Percentiles rank a stretch among this genome's conserved stretches.
phyloP scores from a whole-genome alignment of 2,797 vertebrate species.

The Oryzias dopingdopingensis region DNA sequence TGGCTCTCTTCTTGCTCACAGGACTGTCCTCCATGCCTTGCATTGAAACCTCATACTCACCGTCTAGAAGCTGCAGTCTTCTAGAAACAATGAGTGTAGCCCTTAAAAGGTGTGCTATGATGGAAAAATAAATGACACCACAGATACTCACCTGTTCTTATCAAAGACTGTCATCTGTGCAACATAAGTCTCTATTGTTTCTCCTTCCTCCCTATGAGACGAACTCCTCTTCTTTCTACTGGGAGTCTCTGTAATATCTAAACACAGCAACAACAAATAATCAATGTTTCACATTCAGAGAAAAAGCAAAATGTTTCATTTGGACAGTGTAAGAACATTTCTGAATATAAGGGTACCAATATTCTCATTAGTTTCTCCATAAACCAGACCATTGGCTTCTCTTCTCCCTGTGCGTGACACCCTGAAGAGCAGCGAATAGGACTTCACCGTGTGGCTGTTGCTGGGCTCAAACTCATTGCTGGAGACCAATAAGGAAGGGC shows the following conservation, averaged over 20 bases:
- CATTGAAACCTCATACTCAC: constrained; percentile 99
- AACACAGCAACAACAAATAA: background rate
- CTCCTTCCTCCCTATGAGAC: constrained; percentile 89
- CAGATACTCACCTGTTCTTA: constrained; percentile 87
- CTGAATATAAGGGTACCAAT: constrained; percentile 78
- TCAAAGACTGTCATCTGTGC: constrained; percentile 99
- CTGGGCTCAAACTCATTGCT: constrained; percentile 99
- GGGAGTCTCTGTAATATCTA: constrained; percentile 87
- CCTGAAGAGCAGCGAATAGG: constrained; percentile 96
- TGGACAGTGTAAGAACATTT: background rate
- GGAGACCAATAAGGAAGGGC: constrained; percentile 94
- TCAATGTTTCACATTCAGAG: too few species aligned
- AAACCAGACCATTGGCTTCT: constrained; percentile 87
- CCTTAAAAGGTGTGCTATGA: background rate
- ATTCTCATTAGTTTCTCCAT: constrained; percentile 95
- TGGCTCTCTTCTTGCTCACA: constrained; percentile 96
- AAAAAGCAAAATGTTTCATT: background rate
- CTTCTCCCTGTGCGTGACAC: constrained; percentile 91
- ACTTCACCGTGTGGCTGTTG: constrained; percentile 99
- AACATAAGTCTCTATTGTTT: constrained; percentile 88
- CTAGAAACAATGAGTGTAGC: background rate
- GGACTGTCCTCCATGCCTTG: constrained; percentile 98
- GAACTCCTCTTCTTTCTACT: constrained; percentile 88
- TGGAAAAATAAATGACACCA: background rate
- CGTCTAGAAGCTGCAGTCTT: constrained; percentile 94